Evolutionary conservation across 2,113 vertebrate genomes (phyloP), one percentile per base, ranked within the genome.

Genomic region (Bubo scandiacus): DNA sequence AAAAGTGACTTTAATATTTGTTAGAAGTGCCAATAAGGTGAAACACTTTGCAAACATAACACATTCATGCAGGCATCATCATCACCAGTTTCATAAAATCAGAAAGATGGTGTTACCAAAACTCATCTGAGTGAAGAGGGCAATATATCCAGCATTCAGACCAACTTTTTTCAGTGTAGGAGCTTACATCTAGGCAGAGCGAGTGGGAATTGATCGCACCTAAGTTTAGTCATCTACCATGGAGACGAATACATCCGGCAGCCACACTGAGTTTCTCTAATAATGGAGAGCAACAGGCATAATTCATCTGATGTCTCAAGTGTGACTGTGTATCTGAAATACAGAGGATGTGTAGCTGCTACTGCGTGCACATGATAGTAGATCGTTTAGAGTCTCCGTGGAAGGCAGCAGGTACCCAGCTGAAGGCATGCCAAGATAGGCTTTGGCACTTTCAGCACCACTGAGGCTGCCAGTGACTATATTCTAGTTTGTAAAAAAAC

Each of bases 311-410:
- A 86, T 15, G 11, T 25, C 73, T 91, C 34, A 49, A 42, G 38
- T 66, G 54, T 90, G 59, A 59, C 55, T 81, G 36, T 72, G 29
- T 36, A 67, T n/a, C 23, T 40, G 42, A 87, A 51, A 71, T 6
- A 65, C 13, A 83, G 79, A 81, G 42, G 8, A 73, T 16, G 34
- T 30, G 63, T 36, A 65, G 81, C 62, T 70, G 54, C 62, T 80
- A 34, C 34, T 38, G 34, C 2, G 0, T 5, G 3, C n/a, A 71
- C 11, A 10, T 0, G 6, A 45, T 0, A 79, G 63, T 4, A 47
- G 52, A 74, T 42, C 78, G 38, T 74, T 86, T 6, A 6, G 40
- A 86, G 32, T 15, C 30, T 80, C 29, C 67, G 45, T 40, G 47
- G 72, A 92, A 96, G 63, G 59, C 75, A 88, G 67, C 66, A 70